Conservation (phyloP, 2,888 invertebrate species). For the Creontiades dilutus region DNA sequence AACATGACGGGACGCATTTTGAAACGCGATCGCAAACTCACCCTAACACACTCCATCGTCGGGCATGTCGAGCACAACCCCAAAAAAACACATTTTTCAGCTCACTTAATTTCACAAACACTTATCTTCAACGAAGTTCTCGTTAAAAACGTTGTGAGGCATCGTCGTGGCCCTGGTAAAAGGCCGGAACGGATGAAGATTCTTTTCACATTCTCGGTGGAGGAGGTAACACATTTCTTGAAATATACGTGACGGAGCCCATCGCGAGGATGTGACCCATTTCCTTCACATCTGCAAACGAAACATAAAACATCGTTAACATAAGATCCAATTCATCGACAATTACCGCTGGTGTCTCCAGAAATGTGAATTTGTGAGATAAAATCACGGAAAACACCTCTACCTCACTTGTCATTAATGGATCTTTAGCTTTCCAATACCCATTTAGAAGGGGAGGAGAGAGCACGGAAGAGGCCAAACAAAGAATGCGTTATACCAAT, state of each 20-base stretch:
- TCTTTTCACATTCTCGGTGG: constrained; percentile 71
- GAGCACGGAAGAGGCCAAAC: constrained; percentile 2
- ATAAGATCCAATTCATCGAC: constrained; percentile 6
- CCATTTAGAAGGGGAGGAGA: constrained; percentile 50
- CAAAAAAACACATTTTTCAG: constrained; percentile 52
- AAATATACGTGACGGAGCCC: constrained; percentile 65
- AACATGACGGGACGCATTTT: constrained; percentile 64
- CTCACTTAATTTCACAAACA: not conserved
- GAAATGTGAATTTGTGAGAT: not conserved
- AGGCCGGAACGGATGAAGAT: constrained; percentile 61
- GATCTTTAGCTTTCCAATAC: constrained; percentile 61
- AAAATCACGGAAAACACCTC: constrained; percentile 22
- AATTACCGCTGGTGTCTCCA: not conserved
- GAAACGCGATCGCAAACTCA: constrained; percentile 61
- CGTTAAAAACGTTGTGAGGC: constrained; percentile 1
- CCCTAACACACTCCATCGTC: constrained; percentile 42
- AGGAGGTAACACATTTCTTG: constrained; percentile 66
- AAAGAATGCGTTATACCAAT: not conserved
- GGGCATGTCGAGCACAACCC: not conserved
- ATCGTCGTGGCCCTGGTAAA: constrained; percentile 65
- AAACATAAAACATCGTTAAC: constrained; percentile 47
- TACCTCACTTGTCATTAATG: constrained; percentile 41
- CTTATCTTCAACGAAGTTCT: not conserved
- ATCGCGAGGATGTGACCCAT: constrained; percentile 73
- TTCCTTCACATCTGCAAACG: constrained; percentile 73